phyloP scores from a whole-genome alignment of 1,140 invertebrate species.

The Trachymyrmex cornetzi region DNA sequence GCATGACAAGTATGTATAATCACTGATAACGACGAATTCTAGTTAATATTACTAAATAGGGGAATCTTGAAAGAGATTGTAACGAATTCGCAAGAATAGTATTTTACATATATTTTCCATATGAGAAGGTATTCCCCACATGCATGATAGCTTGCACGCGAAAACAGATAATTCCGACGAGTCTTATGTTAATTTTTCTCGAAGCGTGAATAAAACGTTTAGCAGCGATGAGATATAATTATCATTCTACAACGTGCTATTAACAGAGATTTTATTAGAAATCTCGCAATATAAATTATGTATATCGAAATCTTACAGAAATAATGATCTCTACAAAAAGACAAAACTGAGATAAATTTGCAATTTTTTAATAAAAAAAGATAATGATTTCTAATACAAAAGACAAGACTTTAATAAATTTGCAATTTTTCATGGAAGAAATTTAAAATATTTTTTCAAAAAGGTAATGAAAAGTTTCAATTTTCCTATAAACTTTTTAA shows the following conservation, averaged over 20 bases:
- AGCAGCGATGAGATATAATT: conserved; percentile 26
- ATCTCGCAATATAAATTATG: background rate
- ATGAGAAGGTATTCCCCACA: conserved; percentile 36
- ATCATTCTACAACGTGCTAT: conserved; percentile 11
- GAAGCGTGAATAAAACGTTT: conserved; percentile 44
- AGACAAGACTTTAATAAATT: too few relatives aligned
- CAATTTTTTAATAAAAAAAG: background rate
- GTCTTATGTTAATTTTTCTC: conserved; percentile 47
- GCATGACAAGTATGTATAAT: background rate
- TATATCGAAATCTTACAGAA: conserved; percentile 1
- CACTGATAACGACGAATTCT: background rate
- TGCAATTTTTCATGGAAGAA: background rate
- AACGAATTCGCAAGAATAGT: conserved; percentile 9
- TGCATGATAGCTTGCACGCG: conserved; percentile 5
- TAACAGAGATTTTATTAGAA: conserved; percentile 14
- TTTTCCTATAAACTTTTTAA: too few relatives aligned
- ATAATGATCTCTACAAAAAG: background rate
- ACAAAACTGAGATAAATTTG: background rate
- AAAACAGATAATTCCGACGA: conserved; percentile 51
- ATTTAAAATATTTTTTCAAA: background rate
- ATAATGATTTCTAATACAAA: background rate
- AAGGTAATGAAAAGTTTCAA: too few relatives aligned
- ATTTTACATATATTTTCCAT: conserved; percentile 34
- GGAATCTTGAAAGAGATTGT: background rate
- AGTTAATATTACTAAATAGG: background rate